Conservation (phyloP, 92 coral and sea anemone species). For the Paragorgia papillata region DNA sequence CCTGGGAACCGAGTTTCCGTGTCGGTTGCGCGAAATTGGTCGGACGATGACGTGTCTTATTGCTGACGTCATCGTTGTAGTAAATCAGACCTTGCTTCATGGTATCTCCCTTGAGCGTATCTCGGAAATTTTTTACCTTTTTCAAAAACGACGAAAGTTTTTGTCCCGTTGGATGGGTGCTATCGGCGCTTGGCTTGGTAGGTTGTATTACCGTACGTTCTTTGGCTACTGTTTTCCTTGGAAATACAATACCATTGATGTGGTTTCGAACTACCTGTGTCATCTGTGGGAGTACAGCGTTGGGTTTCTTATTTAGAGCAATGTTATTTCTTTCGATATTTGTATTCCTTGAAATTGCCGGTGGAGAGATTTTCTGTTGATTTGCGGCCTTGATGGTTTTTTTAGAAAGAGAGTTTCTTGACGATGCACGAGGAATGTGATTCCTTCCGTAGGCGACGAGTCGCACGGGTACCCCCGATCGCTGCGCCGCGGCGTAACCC, state of each 20-base stretch:
- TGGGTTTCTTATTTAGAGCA: background rate
- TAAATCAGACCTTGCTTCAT: conserved; percentile 34
- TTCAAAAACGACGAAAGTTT: conserved; percentile 28
- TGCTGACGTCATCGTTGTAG: conserved; percentile 40
- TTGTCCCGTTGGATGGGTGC: background rate
- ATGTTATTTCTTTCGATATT: background rate
- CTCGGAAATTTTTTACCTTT: conserved; percentile 14
- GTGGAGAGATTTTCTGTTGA: background rate
- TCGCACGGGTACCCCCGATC: background rate
- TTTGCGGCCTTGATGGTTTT: background rate
- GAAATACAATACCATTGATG: conserved; percentile 2
- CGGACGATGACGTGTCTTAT: conserved; percentile 30
- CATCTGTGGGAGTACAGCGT: background rate
- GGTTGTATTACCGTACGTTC: background rate
- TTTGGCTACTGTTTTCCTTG: background rate
- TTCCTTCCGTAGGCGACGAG: conserved; percentile 27
- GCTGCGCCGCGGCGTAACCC: conserved; percentile 4
- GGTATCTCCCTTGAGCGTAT: conserved; percentile 12
- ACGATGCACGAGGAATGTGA: conserved; percentile 1
- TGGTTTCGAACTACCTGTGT: conserved; percentile 17
- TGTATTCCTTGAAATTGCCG: background rate
- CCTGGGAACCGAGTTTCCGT: conserved; percentile 37
- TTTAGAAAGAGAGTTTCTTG: background rate
- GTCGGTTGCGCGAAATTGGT: conserved; percentile 36
- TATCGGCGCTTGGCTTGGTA: background rate